These are phyloP conservation scores for Alfaro cultratus DNA, from an alignment of 2,797 vertebrate species.

Conservation along the genomic window DNA sequence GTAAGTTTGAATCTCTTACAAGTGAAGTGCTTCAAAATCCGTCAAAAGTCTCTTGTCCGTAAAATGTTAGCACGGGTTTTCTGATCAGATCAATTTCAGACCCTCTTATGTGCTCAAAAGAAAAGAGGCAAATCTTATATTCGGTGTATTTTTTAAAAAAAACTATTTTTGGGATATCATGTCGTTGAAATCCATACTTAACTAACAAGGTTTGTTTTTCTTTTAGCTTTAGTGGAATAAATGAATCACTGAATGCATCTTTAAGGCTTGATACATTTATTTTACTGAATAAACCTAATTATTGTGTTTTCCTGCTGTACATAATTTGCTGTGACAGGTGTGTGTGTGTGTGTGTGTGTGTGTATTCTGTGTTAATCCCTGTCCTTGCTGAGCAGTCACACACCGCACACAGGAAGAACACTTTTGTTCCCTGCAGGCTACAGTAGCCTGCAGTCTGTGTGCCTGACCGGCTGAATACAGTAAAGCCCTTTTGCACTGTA, in stretches of 20 bases:
- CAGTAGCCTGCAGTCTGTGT: constrained; percentile 60
- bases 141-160: not conserved
- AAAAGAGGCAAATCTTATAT: not conserved
- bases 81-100: not conserved
- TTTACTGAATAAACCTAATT: not conserved
- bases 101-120: not conserved
- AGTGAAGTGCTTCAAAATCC: not conserved
- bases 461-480: constrained; percentile 63
- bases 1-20: not conserved
- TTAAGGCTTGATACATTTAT: not conserved
- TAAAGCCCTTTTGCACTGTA: constrained; percentile 71
- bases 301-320: not conserved
- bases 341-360: constrained; percentile 13
- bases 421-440: constrained; percentile 65
- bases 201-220: not conserved
- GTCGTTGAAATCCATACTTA: not conserved
- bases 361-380: constrained; percentile 60
- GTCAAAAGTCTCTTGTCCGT: not conserved
- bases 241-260: not conserved
- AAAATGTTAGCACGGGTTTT: not conserved
- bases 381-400: constrained; percentile 71
- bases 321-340: not conserved
- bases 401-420: constrained; percentile 36
- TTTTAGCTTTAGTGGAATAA: not conserved
- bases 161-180: not conserved